Conservation (phyloP, 2,797 vertebrate genomes). For the Microctenopoma stevenorrisi region DNA sequence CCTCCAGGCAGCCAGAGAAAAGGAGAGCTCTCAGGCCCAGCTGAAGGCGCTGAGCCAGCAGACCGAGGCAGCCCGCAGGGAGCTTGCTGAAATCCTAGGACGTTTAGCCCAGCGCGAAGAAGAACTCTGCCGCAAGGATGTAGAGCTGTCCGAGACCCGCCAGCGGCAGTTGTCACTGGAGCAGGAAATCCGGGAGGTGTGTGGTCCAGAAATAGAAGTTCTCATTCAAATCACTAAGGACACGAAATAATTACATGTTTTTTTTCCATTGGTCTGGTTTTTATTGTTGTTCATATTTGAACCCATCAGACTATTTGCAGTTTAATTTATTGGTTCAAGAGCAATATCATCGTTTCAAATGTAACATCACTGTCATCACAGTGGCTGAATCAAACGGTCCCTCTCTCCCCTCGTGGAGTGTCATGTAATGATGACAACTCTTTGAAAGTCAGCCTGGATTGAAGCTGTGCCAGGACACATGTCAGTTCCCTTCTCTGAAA, state of each 20-base stretch:
- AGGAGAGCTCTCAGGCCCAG: conserved; percentile 85
- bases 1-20: conserved; percentile 87
- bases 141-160: conserved; percentile 85
- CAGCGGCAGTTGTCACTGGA: conserved; percentile 85
- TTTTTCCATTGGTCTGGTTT: background rate
- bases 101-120: conserved; percentile 92
- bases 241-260: background rate
- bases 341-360: conserved; percentile 6
- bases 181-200: conserved; percentile 85
- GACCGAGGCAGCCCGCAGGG: conserved; percentile 87
- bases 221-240: conserved; percentile 19
- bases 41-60: conserved; percentile 88
- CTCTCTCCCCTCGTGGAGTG: background rate
- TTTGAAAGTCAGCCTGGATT: conserved; percentile 4
- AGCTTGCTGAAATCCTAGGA: conserved; percentile 87
- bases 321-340: background rate
- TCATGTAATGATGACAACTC: background rate
- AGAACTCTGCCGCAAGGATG: conserved; percentile 86
- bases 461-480: conserved; percentile 1
- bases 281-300: background rate
- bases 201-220: conserved; percentile 45
- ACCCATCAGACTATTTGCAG: background rate
- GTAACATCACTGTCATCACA: background rate
- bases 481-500: background rate
- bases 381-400: conserved; percentile 5